phyloP scores from a whole-genome alignment of 2,797 vertebrate species.

The Megalops cyprinoides region DNA sequence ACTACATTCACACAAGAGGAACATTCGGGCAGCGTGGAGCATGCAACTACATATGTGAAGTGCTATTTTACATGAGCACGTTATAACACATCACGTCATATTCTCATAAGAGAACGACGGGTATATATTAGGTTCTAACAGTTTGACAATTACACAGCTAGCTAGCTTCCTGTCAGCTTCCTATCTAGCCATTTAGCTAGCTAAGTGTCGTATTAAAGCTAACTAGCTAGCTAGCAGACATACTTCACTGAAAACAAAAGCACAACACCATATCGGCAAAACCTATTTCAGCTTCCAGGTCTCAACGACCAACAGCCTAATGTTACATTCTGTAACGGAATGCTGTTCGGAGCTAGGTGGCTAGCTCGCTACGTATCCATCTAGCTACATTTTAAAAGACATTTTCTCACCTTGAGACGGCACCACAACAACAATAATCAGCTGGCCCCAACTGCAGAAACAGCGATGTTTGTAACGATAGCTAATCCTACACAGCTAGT shows the following conservation, averaged over 20 bases:
- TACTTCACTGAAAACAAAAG: not conserved
- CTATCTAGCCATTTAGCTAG: not conserved
- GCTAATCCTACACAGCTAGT: not conserved
- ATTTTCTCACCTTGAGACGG: constrained; percentile 30
- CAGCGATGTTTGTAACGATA: not conserved
- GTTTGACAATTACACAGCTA: not conserved
- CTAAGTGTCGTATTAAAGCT: not conserved
- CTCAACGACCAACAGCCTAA: not conserved
- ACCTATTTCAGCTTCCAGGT: no score
- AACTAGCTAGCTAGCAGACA: not conserved
- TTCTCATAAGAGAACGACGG: not conserved
- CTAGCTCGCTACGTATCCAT: not conserved
- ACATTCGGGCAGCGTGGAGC: not conserved
- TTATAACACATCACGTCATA: not conserved
- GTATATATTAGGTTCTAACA: not conserved
- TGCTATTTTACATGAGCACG: no score
- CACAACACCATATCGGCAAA: not conserved
- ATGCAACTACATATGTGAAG: not conserved
- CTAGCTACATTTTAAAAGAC: not conserved
- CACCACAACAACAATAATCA: constrained; percentile 12
- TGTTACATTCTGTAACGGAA: not conserved
- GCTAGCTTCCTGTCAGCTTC: not conserved
- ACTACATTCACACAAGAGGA: not conserved
- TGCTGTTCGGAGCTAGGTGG: not conserved
- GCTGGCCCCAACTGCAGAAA: not conserved